Evolutionary conservation across 2,113 vertebrate genomes (phyloP).

Genomic region (Chaenocephalus aceratus): DNA sequence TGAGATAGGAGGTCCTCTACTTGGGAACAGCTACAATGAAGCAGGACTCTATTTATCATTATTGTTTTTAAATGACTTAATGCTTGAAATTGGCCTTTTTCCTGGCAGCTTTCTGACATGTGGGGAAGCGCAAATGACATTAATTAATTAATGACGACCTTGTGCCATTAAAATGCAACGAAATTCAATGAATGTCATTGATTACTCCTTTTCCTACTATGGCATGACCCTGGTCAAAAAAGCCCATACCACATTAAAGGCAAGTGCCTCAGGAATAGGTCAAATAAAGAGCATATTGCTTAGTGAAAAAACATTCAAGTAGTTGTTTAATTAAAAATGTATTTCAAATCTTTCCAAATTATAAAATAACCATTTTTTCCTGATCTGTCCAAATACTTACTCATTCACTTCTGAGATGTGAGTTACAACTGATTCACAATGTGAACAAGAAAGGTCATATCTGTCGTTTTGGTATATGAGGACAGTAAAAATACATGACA

Average conservation of each 20-base stretch:
- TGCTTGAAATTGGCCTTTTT: neutral
- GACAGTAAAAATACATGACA: neutral
- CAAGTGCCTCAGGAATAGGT: neutral
- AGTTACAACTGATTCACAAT: too few relatives aligned
- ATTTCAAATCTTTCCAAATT: neutral
- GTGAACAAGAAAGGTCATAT: too few relatives aligned
- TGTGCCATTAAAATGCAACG: neutral
- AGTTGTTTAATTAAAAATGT: neutral
- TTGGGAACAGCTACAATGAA: neutral
- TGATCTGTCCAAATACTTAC: neutral
- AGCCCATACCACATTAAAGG: neutral
- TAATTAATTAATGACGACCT: neutral
- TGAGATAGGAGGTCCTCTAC: neutral
- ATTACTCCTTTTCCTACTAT: constrained; percentile 3
- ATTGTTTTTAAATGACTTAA: neutral
- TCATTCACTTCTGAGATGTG: neutral
- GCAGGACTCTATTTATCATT: neutral
- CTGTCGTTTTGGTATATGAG: too few relatives aligned
- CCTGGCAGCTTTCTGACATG: neutral
- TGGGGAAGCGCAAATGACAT: neutral
- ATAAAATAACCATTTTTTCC: neutral
- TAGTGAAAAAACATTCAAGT: neutral
- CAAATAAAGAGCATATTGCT: constrained; percentile 12
- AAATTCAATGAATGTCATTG: constrained; percentile 2
- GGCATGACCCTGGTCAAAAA: neutral